Evolutionary conservation across 2,888 invertebrate species (phyloP).

Genomic region (Leptopilina myrica): DNA sequence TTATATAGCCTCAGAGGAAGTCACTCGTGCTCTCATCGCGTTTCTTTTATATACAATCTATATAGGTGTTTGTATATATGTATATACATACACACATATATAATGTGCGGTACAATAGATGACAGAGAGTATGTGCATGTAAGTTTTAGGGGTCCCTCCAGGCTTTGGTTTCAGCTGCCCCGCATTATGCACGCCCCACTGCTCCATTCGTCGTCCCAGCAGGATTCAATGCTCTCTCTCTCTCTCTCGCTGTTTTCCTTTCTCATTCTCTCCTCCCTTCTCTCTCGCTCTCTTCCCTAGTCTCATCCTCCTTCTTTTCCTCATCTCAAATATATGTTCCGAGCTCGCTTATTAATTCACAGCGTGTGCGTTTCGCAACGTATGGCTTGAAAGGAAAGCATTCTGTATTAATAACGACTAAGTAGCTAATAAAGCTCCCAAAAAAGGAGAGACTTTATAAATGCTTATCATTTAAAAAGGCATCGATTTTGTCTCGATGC

Average conservation of each 20-base stretch:
- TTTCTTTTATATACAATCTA: slow-evolving; percentile 48
- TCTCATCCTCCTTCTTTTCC: slow-evolving; percentile 48
- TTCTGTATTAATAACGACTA: slow-evolving; percentile 40
- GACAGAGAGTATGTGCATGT: slow-evolving; percentile 43
- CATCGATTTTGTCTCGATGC: slow-evolving; percentile 19
- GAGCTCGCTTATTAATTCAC: slow-evolving; percentile 74
- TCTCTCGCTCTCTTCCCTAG: slow-evolving; percentile 4
- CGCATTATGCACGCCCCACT: slow-evolving; percentile 71
- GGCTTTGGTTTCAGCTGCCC: slow-evolving; percentile 68
- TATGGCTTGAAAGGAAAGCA: slow-evolving; percentile 38
- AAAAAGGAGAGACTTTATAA: slow-evolving; percentile 13
- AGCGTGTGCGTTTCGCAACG: slow-evolving; percentile 56
- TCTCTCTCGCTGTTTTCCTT: neutral
- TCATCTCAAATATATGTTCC: slow-evolving; percentile 57
- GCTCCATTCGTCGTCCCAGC: slow-evolving; percentile 68
- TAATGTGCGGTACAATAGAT: slow-evolving; percentile 50
- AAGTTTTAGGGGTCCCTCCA: slow-evolving; percentile 54
- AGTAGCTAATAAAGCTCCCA: slow-evolving; percentile 37
- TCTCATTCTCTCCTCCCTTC: slow-evolving; percentile 27
- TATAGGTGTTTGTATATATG: too few species aligned
- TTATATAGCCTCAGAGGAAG: slow-evolving; percentile 53
- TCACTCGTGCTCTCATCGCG: slow-evolving; percentile 56
- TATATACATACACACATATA: slow-evolving; percentile 23
- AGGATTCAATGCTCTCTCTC: slow-evolving; percentile 47
- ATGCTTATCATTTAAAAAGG: slow-evolving; percentile 23